phyloP scores from a whole-genome alignment of 2,113 vertebrate genomes.

The Odobenus rosmarus region DNA sequence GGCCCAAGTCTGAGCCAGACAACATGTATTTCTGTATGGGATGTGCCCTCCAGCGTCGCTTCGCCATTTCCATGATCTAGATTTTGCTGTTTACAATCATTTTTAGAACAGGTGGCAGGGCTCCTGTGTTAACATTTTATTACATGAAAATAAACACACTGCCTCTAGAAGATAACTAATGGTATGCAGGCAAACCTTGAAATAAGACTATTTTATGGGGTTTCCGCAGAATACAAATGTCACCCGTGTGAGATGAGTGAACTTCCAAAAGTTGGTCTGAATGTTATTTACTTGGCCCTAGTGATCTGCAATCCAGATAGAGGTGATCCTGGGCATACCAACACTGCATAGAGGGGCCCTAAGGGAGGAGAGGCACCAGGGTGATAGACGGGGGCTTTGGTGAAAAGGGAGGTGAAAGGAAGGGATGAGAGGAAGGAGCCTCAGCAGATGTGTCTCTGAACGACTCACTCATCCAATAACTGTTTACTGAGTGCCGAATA shows the following conservation, averaged over 20 bases:
- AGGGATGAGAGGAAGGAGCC: not conserved
- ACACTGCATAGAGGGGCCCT: rapidly evolving
- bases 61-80: not conserved
- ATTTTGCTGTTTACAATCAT: not conserved
- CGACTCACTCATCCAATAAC: not conserved
- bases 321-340: not conserved
- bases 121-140: slow-evolving; percentile 3
- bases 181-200: not conserved
- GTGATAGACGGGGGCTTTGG: not conserved
- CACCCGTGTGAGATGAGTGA: not conserved
- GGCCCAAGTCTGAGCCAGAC: not conserved
- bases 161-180: not conserved
- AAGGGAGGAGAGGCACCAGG: not conserved
- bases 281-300: not conserved
- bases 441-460: not conserved
- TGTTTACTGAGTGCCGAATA: not conserved
- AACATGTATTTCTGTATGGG: not conserved
- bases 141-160: slow-evolving; percentile 7
- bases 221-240: not conserved
- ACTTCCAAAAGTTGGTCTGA: not conserved
- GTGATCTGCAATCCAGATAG: not conserved
- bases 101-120: not conserved
- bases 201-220: not conserved
- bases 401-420: not conserved
- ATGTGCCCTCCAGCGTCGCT: not conserved